A percentile compares a stretch with the other conserved stretches of the same genome.
Conservation (phyloP, 1,140 invertebrate species). For the Pectinophora gossypiella region DNA sequence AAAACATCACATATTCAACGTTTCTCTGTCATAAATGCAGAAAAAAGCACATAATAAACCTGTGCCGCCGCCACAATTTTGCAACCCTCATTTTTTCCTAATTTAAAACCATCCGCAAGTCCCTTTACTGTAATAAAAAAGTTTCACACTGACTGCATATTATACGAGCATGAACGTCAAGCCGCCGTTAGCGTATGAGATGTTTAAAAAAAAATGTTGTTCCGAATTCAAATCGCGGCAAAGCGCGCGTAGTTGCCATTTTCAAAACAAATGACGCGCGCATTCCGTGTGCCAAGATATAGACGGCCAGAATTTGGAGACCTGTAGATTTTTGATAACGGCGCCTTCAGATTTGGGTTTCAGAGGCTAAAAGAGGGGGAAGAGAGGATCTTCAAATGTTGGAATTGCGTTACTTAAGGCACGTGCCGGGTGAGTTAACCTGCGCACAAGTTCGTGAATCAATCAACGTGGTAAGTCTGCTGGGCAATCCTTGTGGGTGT, state of each 20-base stretch:
- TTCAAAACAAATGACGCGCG: background rate
- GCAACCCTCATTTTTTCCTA: too few relatives aligned
- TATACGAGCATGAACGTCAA: too few relatives aligned
- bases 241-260: background rate
- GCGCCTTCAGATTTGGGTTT: background rate
- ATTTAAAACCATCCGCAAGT: too few relatives aligned
- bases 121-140: too few relatives aligned
- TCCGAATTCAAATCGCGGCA: background rate
- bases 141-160: too few relatives aligned
- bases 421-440: constrained; percentile 60
- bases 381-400: constrained; percentile 34
- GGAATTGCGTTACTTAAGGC: constrained; percentile 46
- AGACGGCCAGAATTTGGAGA: background rate
- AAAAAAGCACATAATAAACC: too few relatives aligned
- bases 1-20: too few relatives aligned
- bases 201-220: background rate
- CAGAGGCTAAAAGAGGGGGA: background rate
- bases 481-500: constrained; percentile 37
- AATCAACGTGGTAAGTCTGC: constrained; percentile 62
- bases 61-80: too few relatives aligned
- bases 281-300: background rate
- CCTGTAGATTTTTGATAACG: background rate
- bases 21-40: too few relatives aligned
- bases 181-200: too few relatives aligned
- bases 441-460: constrained; percentile 68